phyloP scores from a whole-genome alignment of 2,113 vertebrate genomes.

The Semnornis frantzii region DNA sequence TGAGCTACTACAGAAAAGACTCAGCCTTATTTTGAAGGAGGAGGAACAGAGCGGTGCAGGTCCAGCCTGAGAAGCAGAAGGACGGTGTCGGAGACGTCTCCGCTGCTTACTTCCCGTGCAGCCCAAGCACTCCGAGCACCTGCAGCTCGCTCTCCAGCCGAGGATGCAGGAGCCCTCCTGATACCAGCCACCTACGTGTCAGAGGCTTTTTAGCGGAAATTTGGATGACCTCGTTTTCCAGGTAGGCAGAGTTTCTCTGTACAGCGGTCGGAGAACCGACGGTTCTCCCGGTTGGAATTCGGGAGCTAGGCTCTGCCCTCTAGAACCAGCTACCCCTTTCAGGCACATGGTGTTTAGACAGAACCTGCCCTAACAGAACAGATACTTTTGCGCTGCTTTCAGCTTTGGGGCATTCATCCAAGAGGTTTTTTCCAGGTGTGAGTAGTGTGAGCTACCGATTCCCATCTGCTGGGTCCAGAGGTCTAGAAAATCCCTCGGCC shows the following conservation, averaged over 20 bases:
- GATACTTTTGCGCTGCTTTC: neutral
- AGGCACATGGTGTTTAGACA: neutral
- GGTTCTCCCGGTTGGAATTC: neutral
- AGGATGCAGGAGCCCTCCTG: slow-evolving; percentile 23
- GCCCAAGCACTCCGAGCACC: neutral
- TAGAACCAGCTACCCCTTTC: neutral
- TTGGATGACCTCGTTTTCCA: slow-evolving; percentile 33
- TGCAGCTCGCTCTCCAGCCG: neutral
- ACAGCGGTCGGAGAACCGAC: accelerated
- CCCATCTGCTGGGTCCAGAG: neutral
- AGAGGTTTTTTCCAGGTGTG: neutral
- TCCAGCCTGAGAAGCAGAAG: neutral
- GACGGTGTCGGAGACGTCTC: neutral
- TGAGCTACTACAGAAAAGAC: neutral
- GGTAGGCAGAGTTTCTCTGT: slow-evolving; percentile 31
- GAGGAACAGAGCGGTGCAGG: neutral
- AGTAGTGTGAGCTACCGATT: neutral
- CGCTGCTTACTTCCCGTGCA: neutral
- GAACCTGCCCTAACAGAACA: neutral
- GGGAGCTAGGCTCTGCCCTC: neutral
- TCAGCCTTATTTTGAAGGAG: neutral
- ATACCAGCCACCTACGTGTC: neutral
- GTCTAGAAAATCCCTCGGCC: neutral
- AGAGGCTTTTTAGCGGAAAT: neutral
- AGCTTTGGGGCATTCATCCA: neutral